phyloP scores from a whole-genome alignment of 2,113 vertebrate genomes.

The Siniperca knerii region DNA sequence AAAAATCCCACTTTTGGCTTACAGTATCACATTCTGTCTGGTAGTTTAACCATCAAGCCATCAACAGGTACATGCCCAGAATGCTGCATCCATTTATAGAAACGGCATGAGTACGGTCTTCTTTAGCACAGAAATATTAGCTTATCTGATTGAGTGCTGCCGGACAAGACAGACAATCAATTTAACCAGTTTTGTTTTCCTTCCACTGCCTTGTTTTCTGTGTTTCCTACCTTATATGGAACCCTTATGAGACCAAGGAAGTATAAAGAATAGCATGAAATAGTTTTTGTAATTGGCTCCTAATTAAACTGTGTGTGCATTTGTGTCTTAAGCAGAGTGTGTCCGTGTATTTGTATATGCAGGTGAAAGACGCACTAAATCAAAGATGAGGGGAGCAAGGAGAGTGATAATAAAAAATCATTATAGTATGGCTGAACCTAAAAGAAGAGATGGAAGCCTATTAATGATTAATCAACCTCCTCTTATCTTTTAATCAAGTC shows the following conservation, averaged over 20 bases:
- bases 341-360: slow-evolving; percentile 43
- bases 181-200: slow-evolving; percentile 41
- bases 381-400: slow-evolving; percentile 51
- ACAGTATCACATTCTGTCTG: neutral
- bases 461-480: slow-evolving; percentile 74
- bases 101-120: neutral
- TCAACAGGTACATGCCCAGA: slow-evolving; percentile 22
- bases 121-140: slow-evolving; percentile 14
- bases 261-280: slow-evolving; percentile 60
- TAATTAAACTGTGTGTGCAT: slow-evolving; percentile 62
- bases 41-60: neutral
- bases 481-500: slow-evolving; percentile 78
- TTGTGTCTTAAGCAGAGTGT: neutral
- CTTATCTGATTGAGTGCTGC: slow-evolving; percentile 22
- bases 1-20: neutral
- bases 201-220: slow-evolving; percentile 29
- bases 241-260: slow-evolving; percentile 27
- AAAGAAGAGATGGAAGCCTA: slow-evolving; percentile 54
- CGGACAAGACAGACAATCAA: slow-evolving; percentile 52
- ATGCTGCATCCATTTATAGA: neutral
- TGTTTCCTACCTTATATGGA: slow-evolving; percentile 15
- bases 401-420: slow-evolving; percentile 35
- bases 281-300: slow-evolving; percentile 59
- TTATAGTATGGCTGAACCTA: slow-evolving; percentile 31
- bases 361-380: slow-evolving; percentile 34